Evolutionary conservation across 2,113 vertebrate species (phyloP).

Genomic region (Dipodomys merriami): DNA sequence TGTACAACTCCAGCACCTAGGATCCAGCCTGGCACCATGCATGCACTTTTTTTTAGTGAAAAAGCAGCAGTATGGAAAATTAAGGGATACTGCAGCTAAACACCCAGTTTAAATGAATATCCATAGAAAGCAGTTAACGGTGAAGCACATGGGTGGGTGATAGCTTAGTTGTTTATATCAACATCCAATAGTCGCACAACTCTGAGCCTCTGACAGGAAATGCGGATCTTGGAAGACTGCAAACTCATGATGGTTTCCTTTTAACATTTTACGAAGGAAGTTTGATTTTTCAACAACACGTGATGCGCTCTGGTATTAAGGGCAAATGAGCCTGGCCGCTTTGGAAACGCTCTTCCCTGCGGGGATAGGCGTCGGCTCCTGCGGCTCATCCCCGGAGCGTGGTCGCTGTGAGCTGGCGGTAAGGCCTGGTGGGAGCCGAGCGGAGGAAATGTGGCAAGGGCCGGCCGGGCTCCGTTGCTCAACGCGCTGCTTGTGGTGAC

Average conservation of each 20-base stretch:
- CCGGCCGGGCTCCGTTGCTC: constrained; percentile 11
- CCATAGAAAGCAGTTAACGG: neutral
- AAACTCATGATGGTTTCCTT: neutral
- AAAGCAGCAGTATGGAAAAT: neutral
- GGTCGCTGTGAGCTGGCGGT: neutral
- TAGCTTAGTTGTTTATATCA: neutral
- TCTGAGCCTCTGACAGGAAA: neutral
- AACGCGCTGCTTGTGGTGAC: neutral
- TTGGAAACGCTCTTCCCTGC: constrained; percentile 31
- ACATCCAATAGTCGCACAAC: neutral
- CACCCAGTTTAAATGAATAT: neutral
- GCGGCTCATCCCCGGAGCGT: neutral
- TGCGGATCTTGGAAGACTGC: constrained; percentile 9
- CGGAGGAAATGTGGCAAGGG: constrained; percentile 68
- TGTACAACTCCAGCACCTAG: neutral
- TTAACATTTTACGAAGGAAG: neutral
- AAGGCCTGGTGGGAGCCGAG: neutral
- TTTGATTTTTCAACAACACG: neutral
- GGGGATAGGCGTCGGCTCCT: neutral
- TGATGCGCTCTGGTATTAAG: neutral
- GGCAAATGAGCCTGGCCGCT: neutral
- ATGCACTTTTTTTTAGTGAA: neutral
- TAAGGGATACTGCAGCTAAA: neutral
- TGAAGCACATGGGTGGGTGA: neutral
- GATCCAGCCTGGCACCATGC: neutral